These are phyloP conservation scores for Magallana nippona DNA, from an alignment of 2,888 invertebrate species.

Conservation along the genomic window DNA sequence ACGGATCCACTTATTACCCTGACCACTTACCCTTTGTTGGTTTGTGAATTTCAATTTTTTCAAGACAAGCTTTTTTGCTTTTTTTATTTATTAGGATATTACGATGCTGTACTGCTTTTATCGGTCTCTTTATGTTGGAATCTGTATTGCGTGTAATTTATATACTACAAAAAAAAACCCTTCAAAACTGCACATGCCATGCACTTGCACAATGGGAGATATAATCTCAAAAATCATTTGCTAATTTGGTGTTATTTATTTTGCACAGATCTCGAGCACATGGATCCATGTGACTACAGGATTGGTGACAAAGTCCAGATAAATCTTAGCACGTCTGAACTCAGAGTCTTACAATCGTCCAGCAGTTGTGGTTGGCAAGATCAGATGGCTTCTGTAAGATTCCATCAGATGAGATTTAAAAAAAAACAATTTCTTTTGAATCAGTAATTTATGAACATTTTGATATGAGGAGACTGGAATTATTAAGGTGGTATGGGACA, in stretches of 20 bases:
- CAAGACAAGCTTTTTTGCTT: too few relatives aligned
- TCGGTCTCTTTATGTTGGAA: too few relatives aligned
- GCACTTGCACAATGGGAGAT: too few relatives aligned
- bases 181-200: too few relatives aligned
- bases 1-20: constrained; percentile 51
- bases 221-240: too few relatives aligned
- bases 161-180: too few relatives aligned
- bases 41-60: constrained; percentile 38
- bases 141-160: too few relatives aligned
- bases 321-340: not conserved
- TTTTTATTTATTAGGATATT: not conserved
- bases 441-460: too few relatives aligned
- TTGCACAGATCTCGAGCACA: constrained; percentile 3
- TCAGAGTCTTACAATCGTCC: constrained; percentile 7
- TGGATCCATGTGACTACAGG: not conserved
- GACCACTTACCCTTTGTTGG: constrained; percentile 60
- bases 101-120: too few relatives aligned
- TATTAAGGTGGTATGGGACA: too few relatives aligned
- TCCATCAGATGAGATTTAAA: not conserved
- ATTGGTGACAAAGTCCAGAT: constrained; percentile 37
- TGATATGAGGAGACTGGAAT: too few relatives aligned
- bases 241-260: not conserved
- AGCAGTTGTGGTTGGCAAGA: not conserved
- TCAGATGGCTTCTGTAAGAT: not conserved
- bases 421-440: too few relatives aligned